Evolutionary conservation across 37 sponge, comb jelly and placozoan genomes (phyloP), one percentile per base, ranked within the genome.

Genomic region (Halichondria panicea): DNA sequence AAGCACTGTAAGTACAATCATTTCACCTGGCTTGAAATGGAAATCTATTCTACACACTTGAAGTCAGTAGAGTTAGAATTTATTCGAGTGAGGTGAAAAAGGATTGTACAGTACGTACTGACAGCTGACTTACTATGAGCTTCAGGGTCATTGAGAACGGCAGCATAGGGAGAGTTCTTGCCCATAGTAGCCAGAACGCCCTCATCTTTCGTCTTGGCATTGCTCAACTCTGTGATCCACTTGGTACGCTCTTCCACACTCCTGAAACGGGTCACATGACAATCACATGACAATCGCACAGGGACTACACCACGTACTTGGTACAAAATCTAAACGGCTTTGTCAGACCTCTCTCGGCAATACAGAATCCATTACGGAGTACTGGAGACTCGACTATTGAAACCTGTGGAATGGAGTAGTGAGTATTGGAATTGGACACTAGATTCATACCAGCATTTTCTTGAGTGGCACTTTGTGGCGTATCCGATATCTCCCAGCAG

Each of bases 391-490:
- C 45, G 33, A 85, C 34, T 25, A 44, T 31, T 3, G 70, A 70
- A 5, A 85, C 74, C 86, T 85, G 41, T 30, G 55, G 21, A 77
- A 1, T 3, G 31, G 22, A 42, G 31, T 48, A 48, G 13, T 18
- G 50, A 48, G 50, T 18, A 48, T 18, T 31, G 24, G 36, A 34
- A 36, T 36, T 18, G 15, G 15, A 36, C 12, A 30, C 13, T 64
- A 11, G 4, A 31, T 3, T 52, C 56, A 35, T 79, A 71, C 79
- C 62, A 78, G 30, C 22, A 80, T 43, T 30, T 68, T 55, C 13
- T 74, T 63, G 27, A 87, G 52, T 8, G 72, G n/a, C 13, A 87
- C 33, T 48, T 73, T 79, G 67, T 87, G 80, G 25, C 76, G 81
- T 8, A 79, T 68, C 63, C 75, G 79, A 75, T 79, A 87, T 44